Conservation (phyloP, 92 coral and sea anemone genomes). For the Epizoanthus scotinus region DNA sequence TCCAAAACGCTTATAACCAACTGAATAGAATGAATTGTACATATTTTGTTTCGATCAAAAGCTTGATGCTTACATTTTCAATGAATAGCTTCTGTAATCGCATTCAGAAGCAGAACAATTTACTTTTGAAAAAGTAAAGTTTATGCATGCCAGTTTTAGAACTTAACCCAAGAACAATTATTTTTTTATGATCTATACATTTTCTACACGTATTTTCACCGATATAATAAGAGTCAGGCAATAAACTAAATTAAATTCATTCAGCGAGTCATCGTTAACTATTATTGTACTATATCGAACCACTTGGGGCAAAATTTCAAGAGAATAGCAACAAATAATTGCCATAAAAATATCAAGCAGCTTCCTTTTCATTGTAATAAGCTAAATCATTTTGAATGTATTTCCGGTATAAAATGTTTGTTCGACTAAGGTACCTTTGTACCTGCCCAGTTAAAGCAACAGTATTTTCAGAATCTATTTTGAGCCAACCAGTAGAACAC, state of each 20-base stretch:
- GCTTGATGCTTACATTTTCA: slow-evolving; percentile 18
- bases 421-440: slow-evolving; percentile 23
- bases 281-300: not conserved
- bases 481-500: slow-evolving; percentile 36
- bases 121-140: not conserved
- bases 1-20: too few species aligned
- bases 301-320: slow-evolving; percentile 25
- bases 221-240: slow-evolving; percentile 1
- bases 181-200: slow-evolving; percentile 39
- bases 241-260: not conserved
- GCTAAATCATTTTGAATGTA: slow-evolving; percentile 22
- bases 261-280: not conserved
- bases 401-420: slow-evolving; percentile 20
- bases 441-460: slow-evolving; percentile 23
- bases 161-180: slow-evolving; percentile 2
- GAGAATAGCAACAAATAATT: slow-evolving; percentile 26
- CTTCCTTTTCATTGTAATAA: slow-evolving; percentile 3
- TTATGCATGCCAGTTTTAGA: slow-evolving; percentile 12
- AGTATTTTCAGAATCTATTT: slow-evolving; percentile 40
- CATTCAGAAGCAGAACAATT: not conserved
- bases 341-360: not conserved
- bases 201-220: slow-evolving; percentile 26
- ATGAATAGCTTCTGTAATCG: slow-evolving; percentile 11
- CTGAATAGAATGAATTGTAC: slow-evolving; percentile 6
- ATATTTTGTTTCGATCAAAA: slow-evolving; percentile 14